Evolutionary conservation across 2,113 vertebrate genomes (phyloP).

Genomic region (Electrona antarctica): DNA sequence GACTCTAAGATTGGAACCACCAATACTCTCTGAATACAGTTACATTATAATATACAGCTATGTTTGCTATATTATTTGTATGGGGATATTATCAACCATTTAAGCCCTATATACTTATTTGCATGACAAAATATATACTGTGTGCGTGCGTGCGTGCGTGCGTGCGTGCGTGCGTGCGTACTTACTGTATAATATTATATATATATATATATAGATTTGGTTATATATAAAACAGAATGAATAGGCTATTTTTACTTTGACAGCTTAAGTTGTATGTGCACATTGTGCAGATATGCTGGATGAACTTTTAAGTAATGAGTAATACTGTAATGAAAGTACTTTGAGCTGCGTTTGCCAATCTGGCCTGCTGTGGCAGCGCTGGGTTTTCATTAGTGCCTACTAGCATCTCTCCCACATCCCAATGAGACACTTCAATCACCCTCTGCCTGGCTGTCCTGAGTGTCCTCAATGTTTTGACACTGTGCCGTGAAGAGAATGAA

Average conservation of each 20-base stretch:
- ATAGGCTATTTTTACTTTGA: slow-evolving; percentile 13
- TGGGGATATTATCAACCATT: no score
- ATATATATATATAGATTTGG: no score
- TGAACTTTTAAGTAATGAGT: slow-evolving; percentile 27
- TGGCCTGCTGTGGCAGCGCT: slow-evolving; percentile 54
- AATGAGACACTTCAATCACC: slow-evolving; percentile 70
- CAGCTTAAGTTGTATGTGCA: slow-evolving; percentile 40
- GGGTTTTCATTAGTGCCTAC: slow-evolving; percentile 69
- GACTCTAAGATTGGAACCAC: no score
- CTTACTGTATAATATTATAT: no score
- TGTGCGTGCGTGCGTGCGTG: no score
- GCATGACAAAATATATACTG: no score
- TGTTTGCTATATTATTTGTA: no score
- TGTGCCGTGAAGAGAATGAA: slow-evolving; percentile 34
- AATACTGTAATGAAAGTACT: slow-evolving; percentile 51
- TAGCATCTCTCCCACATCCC: slow-evolving; percentile 59
- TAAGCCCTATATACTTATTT: no score
- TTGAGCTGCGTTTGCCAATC: slow-evolving; percentile 60
- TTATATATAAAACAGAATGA: no score
- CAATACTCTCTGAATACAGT: no score
- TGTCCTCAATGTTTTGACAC: slow-evolving; percentile 29
- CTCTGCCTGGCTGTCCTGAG: slow-evolving; percentile 48
- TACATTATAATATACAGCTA: no score
- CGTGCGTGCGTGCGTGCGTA: no score
- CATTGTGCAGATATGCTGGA: slow-evolving; percentile 23